Evolutionary conservation across 2,888 invertebrate genomes (phyloP), one percentile per base, ranked within the genome.

Genomic region (Embidobia sp.): DNA sequence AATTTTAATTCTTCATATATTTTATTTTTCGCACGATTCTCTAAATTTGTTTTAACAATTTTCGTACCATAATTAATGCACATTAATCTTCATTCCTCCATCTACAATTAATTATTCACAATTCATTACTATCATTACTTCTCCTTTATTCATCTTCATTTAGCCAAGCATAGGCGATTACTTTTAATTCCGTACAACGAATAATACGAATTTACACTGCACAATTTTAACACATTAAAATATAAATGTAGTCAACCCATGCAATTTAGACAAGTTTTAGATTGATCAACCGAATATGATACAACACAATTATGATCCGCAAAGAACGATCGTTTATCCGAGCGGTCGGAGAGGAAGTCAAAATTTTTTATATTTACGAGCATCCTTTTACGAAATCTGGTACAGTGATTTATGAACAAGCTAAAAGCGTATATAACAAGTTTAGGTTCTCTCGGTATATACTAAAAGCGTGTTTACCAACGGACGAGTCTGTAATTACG

Each of bases 401-500:
- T 18, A 11, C 22, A 8, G 40, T 69, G 33, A 57, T 69, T 69
- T 69, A 69, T 49, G 69, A 8, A 22, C 40, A 18, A 57, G 51
- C 35, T 51, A 70, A 59, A 61, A 53, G 10, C 69, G 27, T 69
- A 59, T n/a, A n/a, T 40, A 61, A 70, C 49, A 70, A 70, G 42
- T 42, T n/a, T n/a, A 57, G 31, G 19, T 26, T 44, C 35, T 70
- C 40, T 48, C 11, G 15, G 57, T 22, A 6, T 22, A 6, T 42
- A 69, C 40, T 69, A 59, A 59, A 59, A 49, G 49, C 49, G 33
- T 48, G 49, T 59, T 69, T 69, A 59, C 69, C 57, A 49, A 59
- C 33, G 18, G 15, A 46, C 48, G 29, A 37, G 37, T 16, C 42
- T 69, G 46, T 59, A 69, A 59, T 69, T 69, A 69, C 59, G 42